phyloP scores from a whole-genome alignment of 2,888 invertebrate species.

The Noctua janthina region DNA sequence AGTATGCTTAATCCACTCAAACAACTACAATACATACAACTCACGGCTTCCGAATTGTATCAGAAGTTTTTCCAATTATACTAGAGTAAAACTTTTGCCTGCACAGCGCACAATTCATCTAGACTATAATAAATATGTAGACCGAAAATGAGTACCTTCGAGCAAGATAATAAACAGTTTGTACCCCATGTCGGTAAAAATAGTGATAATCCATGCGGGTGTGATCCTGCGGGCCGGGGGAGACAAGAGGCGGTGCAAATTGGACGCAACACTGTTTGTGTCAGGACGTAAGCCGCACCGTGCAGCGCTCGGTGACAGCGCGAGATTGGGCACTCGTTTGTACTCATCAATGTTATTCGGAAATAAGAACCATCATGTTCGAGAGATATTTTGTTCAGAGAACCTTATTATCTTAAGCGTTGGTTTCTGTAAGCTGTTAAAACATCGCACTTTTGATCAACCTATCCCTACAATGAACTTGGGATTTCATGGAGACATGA shows the following conservation, averaged over 20 bases:
- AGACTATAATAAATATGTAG: background rate
- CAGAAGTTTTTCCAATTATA: background rate
- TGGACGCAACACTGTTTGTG: conserved; percentile 61
- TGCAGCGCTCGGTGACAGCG: conserved; percentile 54
- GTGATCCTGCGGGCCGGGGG: background rate
- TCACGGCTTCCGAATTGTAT: background rate
- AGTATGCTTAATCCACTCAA: background rate
- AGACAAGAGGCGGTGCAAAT: conserved; percentile 44
- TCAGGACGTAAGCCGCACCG: conserved; percentile 55
- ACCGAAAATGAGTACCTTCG: background rate
- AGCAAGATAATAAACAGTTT: background rate
- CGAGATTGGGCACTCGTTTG: conserved; percentile 25
- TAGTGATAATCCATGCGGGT: conserved; percentile 40
- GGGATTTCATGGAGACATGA: background rate
- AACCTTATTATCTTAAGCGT: background rate
- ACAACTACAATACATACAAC: background rate
- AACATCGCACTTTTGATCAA: background rate
- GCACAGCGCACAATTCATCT: background rate
- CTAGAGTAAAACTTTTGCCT: background rate
- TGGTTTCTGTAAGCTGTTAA: background rate
- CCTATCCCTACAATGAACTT: background rate
- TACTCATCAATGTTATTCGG: conserved; percentile 11
- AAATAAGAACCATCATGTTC: background rate
- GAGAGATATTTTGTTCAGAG: background rate
- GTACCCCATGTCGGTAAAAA: conserved; percentile 14